A percentile compares a stretch with the other conserved stretches of the same genome.
Conservation (phyloP, 2,113 vertebrate genomes). For the Vidua chalybeata region DNA sequence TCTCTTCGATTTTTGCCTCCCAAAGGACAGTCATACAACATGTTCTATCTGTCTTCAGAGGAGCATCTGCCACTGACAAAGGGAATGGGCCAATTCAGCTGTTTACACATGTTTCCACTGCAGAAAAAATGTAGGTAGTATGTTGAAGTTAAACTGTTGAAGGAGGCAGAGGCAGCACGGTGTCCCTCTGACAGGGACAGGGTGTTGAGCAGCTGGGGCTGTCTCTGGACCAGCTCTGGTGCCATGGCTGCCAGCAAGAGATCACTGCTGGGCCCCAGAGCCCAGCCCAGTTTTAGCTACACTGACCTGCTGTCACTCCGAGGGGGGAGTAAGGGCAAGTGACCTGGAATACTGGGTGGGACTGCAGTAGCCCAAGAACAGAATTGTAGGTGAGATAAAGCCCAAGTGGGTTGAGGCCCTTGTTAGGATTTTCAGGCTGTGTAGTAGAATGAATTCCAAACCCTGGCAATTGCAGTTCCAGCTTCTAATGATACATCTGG, state of each 20-base stretch:
- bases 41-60: background rate
- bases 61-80: background rate
- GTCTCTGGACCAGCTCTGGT: background rate
- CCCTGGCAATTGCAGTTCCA: background rate
- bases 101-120: background rate
- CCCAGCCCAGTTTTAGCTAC: background rate
- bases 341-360: background rate
- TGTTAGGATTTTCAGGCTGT: background rate
- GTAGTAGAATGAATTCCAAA: background rate
- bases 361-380: fast-evolving
- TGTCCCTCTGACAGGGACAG: background rate
- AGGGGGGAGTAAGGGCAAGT: fast-evolving
- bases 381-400: background rate
- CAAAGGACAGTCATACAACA: background rate
- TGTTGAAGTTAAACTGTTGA: background rate
- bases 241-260: background rate
- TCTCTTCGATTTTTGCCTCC: background rate
- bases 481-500: background rate
- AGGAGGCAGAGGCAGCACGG: background rate
- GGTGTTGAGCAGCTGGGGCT: background rate
- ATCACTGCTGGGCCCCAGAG: background rate
- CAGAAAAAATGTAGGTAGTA: background rate
- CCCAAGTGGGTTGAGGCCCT: background rate
- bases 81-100: background rate
- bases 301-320: background rate